Evolutionary conservation across 2,888 invertebrate species (phyloP).

Genomic region (Pristionchus fissidentatus): DNA sequence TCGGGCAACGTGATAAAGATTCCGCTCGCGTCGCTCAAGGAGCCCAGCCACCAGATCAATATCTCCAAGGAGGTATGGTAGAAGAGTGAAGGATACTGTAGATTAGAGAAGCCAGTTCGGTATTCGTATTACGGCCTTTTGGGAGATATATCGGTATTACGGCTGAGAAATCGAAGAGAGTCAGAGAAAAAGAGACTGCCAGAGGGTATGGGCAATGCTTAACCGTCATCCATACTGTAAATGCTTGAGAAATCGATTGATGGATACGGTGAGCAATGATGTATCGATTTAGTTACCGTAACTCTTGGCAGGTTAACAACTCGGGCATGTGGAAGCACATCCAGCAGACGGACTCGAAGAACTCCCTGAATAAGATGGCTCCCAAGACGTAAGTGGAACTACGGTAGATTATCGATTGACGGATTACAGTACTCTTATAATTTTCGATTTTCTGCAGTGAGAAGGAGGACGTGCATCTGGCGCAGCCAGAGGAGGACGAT

Average conservation of each 20-base stretch:
- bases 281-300: slow-evolving; percentile 9
- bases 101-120: no score
- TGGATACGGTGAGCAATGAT: not conserved
- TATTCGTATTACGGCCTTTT: no score
- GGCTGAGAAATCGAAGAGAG: not conserved
- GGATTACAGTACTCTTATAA: not conserved
- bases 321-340: slow-evolving; percentile 87
- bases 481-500: slow-evolving; percentile 71
- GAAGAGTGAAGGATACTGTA: slow-evolving; percentile 77
- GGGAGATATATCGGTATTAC: not conserved
- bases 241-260: not conserved
- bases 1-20: slow-evolving; percentile 92
- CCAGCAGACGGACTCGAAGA: slow-evolving; percentile 67
- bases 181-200: not conserved
- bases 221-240: not conserved
- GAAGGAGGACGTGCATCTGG: slow-evolving; percentile 60
- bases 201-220: not conserved
- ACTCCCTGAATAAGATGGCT: slow-evolving; percentile 61
- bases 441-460: slow-evolving; percentile 22
- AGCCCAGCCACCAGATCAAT: slow-evolving; percentile 81
- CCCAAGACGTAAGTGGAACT: slow-evolving; percentile 44
- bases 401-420: not conserved
- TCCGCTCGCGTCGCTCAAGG: slow-evolving; percentile 81
- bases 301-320: slow-evolving; percentile 78
- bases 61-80: slow-evolving; percentile 92